Conservation (phyloP, 2,888 invertebrate genomes). For the Dryomyza anilis region DNA sequence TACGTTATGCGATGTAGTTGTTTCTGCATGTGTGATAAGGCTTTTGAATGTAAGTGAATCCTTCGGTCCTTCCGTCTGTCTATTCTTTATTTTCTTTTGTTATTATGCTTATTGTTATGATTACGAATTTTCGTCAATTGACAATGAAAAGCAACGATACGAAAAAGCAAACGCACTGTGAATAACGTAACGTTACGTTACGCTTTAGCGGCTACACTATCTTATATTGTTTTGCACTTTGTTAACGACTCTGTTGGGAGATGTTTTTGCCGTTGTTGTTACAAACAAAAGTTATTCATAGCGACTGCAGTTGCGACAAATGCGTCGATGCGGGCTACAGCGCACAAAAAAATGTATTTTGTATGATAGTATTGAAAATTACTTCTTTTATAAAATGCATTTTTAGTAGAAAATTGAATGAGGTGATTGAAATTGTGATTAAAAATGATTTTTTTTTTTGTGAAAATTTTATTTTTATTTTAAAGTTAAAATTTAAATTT, state of each 20-base stretch:
- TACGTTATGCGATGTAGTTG: no score
- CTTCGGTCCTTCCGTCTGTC: no score
- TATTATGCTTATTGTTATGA: not conserved
- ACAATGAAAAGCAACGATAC: slow-evolving; percentile 56
- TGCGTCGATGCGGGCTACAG: not conserved
- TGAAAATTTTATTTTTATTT: no score
- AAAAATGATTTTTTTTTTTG: not conserved
- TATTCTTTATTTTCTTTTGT: slow-evolving; percentile 3
- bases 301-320: not conserved
- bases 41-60: slow-evolving; percentile 23
- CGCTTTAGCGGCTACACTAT: not conserved
- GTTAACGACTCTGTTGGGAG: not conserved
- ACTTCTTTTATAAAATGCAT: not conserved
- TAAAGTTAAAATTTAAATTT: not conserved
- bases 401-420: no score
- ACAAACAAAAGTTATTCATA: no score
- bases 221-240: not conserved
- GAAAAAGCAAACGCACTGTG: slow-evolving; percentile 55
- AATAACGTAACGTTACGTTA: slow-evolving; percentile 40
- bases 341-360: not conserved
- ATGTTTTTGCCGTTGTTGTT: not conserved
- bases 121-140: slow-evolving; percentile 35
- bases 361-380: not conserved
- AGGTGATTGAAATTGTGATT: no score
- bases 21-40: no score